phyloP scores from a whole-genome alignment of 2,113 vertebrate species.

The Tachysurus vachellii region DNA sequence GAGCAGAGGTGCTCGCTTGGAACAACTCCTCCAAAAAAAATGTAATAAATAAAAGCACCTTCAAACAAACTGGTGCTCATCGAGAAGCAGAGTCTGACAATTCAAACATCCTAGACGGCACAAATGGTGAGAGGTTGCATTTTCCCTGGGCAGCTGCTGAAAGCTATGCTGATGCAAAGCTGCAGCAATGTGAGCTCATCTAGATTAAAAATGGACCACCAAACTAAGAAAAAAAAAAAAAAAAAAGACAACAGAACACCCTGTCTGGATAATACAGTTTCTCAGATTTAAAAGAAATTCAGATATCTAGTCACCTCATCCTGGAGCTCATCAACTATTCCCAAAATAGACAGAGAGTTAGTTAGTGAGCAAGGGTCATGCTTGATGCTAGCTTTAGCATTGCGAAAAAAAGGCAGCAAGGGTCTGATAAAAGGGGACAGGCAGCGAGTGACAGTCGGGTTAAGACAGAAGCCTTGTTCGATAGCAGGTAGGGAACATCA shows the following conservation, averaged over 20 bases:
- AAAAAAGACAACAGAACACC: constrained; percentile 40
- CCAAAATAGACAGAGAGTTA: constrained; percentile 54
- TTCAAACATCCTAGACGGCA: constrained; percentile 42
- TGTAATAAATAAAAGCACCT: constrained; percentile 9
- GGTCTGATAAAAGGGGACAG: constrained; percentile 79
- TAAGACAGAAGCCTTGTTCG: constrained; percentile 77
- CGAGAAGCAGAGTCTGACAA: constrained; percentile 42
- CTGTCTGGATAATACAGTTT: constrained; percentile 19
- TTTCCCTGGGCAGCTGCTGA: constrained; percentile 39
- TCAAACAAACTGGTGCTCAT: constrained; percentile 49
- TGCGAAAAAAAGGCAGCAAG: constrained; percentile 65
- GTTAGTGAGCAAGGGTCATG: constrained; percentile 28
- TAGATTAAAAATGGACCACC: constrained; percentile 32
- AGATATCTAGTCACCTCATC: constrained; percentile 25
- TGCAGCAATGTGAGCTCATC: constrained; percentile 35
- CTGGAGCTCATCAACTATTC: constrained; percentile 42
- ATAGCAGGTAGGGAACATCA: constrained; percentile 79
- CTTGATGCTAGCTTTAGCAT: constrained; percentile 68
- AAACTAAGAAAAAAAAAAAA: neutral
- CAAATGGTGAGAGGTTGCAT: constrained; percentile 35
- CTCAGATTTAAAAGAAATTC: constrained; percentile 33
- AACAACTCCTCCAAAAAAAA: constrained; percentile 45
- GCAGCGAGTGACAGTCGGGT: constrained; percentile 76
- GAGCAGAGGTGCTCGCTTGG: neutral
- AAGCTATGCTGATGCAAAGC: constrained; percentile 50